Evolutionary conservation across 35 echinoderm and acorn worm genomes (phyloP).

Genomic region (Apostichopus japonicus): DNA sequence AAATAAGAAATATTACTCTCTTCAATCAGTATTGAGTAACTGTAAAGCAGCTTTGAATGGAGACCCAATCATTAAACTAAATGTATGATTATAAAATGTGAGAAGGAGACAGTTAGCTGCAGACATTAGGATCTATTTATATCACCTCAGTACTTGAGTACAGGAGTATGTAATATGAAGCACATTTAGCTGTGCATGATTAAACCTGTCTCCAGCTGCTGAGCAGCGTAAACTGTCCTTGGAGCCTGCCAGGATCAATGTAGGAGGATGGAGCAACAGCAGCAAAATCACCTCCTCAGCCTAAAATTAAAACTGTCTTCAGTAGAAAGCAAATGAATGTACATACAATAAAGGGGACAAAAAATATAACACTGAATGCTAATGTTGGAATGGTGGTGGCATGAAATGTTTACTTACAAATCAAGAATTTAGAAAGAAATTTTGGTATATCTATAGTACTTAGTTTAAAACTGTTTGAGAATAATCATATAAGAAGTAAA

Average conservation of each 20-base stretch:
- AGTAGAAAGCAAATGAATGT: no score
- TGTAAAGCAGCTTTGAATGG: background rate
- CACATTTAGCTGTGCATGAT: background rate
- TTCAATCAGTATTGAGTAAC: background rate
- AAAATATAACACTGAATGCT: no score
- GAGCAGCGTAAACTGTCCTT: background rate
- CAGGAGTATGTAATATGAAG: background rate
- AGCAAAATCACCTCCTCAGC: background rate
- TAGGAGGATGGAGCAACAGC: background rate
- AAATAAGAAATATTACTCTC: no score
- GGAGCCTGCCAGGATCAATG: background rate
- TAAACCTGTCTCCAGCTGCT: background rate
- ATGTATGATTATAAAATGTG: background rate
- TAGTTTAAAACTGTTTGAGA: no score
- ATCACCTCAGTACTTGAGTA: background rate
- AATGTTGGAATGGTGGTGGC: no score
- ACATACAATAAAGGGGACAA: no score
- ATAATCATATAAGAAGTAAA: no score
- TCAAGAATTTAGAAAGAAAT: no score
- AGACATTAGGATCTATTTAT: background rate
- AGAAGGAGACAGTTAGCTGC: background rate
- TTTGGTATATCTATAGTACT: no score
- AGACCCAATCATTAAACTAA: background rate
- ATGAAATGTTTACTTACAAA: no score
- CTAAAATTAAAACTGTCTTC: background rate